phyloP scores from a whole-genome alignment of 2,888 invertebrate genomes.

The Archips xylosteana region DNA sequence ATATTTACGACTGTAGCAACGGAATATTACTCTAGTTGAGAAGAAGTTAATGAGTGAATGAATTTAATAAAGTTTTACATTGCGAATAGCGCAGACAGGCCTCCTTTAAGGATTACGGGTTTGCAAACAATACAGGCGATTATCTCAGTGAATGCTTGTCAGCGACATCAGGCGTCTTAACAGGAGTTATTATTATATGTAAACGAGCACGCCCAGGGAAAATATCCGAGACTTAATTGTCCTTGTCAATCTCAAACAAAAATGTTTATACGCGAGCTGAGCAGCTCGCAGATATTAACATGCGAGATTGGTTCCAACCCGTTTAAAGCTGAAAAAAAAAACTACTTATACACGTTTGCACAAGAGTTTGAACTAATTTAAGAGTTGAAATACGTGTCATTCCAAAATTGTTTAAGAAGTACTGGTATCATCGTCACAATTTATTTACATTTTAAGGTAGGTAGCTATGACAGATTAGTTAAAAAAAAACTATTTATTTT shows the following conservation, averaged over 20 bases:
- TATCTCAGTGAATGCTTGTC: slow-evolving; percentile 76
- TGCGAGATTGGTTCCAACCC: slow-evolving; percentile 1
- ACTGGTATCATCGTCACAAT: background rate
- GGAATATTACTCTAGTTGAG: slow-evolving; percentile 13
- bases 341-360: background rate
- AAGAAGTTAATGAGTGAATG: slow-evolving; percentile 59
- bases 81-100: slow-evolving; percentile 68
- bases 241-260: slow-evolving; percentile 61
- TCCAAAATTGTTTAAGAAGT: too few relatives aligned
- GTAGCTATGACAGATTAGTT: too few relatives aligned
- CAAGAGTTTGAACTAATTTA: background rate
- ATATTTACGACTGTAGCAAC: slow-evolving; percentile 30
- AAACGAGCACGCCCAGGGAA: slow-evolving; percentile 62
- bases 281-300: background rate
- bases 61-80: slow-evolving; percentile 73
- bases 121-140: slow-evolving; percentile 74
- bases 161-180: slow-evolving; percentile 59
- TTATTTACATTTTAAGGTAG: background rate
- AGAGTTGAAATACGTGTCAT: background rate
- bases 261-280: slow-evolving; percentile 46
- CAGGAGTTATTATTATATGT: slow-evolving; percentile 72
- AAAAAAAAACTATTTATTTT: too few relatives aligned
- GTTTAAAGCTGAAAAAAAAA: background rate
- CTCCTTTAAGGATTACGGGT: slow-evolving; percentile 73
- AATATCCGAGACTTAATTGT: slow-evolving; percentile 62